Conservation (phyloP, 2,888 invertebrate species). For the Andricus curvator region DNA sequence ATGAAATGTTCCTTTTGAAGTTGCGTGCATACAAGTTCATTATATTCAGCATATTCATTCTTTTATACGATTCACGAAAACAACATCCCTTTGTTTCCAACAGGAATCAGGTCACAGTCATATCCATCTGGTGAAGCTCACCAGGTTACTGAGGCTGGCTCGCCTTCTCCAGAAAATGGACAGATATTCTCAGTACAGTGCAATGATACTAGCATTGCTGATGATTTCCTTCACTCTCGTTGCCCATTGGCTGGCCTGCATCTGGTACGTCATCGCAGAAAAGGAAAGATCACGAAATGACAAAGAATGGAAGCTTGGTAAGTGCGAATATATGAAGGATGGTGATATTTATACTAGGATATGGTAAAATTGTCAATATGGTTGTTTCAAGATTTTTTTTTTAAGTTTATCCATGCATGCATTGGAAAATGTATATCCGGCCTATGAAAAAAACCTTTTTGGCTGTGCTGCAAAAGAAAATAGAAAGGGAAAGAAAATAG, state of each 20-base stretch:
- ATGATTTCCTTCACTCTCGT: constrained; percentile 96
- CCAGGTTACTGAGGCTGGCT: constrained; percentile 92
- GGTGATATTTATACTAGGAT: background rate
- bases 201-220: constrained; percentile 94
- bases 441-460: no score
- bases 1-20: background rate
- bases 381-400: background rate
- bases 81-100: constrained; percentile 44
- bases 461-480: no score
- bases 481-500: no score
- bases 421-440: no score
- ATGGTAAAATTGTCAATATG: background rate
- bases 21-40: background rate
- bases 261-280: constrained; percentile 97
- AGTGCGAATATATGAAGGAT: constrained; percentile 67
- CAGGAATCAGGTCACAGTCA: constrained; percentile 87
- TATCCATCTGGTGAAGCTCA: constrained; percentile 95
- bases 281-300: constrained; percentile 87
- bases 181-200: constrained; percentile 97
- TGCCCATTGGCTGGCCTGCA: constrained; percentile 98
- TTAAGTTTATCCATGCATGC: background rate
- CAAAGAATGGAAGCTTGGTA: constrained; percentile 90
- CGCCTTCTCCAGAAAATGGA: constrained; percentile 97
- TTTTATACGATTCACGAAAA: constrained; percentile 42
- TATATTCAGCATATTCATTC: background rate